These are phyloP conservation scores for Pachymerium ferrugineum DNA, from an alignment of 2,888 invertebrate genomes.

Conservation along the genomic window DNA sequence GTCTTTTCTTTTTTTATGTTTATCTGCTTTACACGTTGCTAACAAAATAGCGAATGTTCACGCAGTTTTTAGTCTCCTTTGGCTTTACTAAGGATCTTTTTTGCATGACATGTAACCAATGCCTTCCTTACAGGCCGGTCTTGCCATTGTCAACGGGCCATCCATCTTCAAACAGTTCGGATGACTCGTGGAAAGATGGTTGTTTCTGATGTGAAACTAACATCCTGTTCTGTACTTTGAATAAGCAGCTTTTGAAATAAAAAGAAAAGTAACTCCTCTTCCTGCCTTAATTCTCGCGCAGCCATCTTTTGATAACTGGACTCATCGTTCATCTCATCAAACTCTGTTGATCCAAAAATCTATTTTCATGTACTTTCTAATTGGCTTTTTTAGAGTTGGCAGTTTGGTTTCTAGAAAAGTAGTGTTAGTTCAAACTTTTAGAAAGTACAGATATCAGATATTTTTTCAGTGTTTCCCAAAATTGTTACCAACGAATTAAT, in stretches of 20 bases:
- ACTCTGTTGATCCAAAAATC: not conserved
- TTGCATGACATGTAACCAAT: not conserved
- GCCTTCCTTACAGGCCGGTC: not conserved
- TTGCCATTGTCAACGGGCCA: not conserved
- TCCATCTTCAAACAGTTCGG: slow-evolving; percentile 29
- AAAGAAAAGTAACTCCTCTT: too few species aligned
- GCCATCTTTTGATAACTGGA: slow-evolving; percentile 8
- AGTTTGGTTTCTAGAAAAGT: too few species aligned
- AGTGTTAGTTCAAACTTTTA: too few species aligned
- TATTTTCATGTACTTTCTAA: not conserved
- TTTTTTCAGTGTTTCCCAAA: too few species aligned
- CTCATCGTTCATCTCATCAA: not conserved
- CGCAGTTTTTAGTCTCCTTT: not conserved
- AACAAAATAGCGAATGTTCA: not conserved
- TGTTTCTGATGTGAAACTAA: slow-evolving; percentile 32
- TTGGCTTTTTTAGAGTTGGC: not conserved
- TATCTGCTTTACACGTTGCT: too few species aligned
- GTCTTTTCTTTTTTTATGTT: too few species aligned
- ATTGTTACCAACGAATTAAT: too few species aligned
- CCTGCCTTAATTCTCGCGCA: slow-evolving; percentile 13
- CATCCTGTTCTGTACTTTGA: not conserved
- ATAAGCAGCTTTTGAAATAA: too few species aligned
- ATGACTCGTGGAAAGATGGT: slow-evolving; percentile 37
- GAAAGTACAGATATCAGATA: too few species aligned
- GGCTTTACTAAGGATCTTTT: not conserved